These are phyloP conservation scores for Takifugu ocellatus DNA, from an alignment of 2,797 vertebrate genomes.

Conservation along the genomic window DNA sequence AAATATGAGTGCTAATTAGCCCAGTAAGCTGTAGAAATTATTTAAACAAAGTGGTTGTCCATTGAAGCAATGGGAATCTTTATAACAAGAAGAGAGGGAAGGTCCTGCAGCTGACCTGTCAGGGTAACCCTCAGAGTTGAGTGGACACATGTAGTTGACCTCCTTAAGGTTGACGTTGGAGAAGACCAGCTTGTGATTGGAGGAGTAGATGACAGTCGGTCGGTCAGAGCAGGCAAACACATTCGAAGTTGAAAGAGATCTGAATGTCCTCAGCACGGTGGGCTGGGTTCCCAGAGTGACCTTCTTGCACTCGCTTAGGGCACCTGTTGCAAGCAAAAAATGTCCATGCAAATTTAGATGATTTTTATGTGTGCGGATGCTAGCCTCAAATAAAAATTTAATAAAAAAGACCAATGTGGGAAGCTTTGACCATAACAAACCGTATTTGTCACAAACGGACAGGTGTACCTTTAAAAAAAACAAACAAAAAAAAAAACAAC, in stretches of 20 bases:
- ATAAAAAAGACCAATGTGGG: too few relatives aligned
- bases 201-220: conserved; percentile 98
- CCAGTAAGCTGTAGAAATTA: too few relatives aligned
- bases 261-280: conserved; percentile 93
- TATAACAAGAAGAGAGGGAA: not conserved
- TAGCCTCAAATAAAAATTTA: not conserved
- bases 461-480: too few relatives aligned
- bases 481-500: too few relatives aligned
- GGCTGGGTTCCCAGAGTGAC: conserved; percentile 97
- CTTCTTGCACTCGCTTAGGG: conserved; percentile 94
- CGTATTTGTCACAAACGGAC: too few relatives aligned
- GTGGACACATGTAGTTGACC: conserved; percentile 99
- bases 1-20: too few relatives aligned
- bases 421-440: too few relatives aligned
- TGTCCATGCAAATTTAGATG: conserved; percentile 5
- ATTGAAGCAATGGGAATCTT: not conserved
- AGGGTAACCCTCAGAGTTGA: conserved; percentile 97
- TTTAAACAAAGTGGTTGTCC: too few relatives aligned
- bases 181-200: conserved; percentile 98
- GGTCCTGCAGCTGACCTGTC: conserved; percentile 81
- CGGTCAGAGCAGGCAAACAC: conserved; percentile 98
- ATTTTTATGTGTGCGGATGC: conserved; percentile 3
- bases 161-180: conserved; percentile 99
- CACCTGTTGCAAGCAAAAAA: conserved; percentile 68
- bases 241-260: conserved; percentile 96